phyloP scores from a whole-genome alignment of 2,113 vertebrate species.

The Nestor notabilis region DNA sequence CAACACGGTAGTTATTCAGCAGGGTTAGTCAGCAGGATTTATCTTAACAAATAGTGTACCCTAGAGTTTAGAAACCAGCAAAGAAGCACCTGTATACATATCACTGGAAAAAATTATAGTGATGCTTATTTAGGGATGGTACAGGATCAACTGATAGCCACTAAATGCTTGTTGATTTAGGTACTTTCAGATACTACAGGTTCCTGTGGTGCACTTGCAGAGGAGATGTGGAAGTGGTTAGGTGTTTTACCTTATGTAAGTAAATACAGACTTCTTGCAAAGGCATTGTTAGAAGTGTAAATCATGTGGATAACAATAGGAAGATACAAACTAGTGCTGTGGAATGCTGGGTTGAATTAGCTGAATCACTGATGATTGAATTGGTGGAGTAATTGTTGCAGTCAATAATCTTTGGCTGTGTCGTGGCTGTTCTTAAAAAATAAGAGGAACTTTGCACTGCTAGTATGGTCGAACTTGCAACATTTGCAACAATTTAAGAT shows the following conservation, averaged over 20 bases:
- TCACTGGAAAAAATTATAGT: neutral
- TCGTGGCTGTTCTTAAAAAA: neutral
- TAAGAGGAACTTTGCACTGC: neutral
- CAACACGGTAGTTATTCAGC: neutral
- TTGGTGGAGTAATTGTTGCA: neutral
- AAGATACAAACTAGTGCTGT: neutral
- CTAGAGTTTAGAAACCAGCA: neutral
- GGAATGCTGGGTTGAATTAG: neutral
- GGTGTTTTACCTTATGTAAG: neutral
- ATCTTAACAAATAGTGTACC: neutral
- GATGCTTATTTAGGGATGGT: neutral
- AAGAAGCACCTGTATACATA: neutral
- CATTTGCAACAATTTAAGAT: neutral
- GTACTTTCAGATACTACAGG: neutral
- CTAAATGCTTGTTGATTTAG: neutral
- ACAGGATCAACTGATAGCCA: neutral
- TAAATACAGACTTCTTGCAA: neutral
- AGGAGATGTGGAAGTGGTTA: neutral
- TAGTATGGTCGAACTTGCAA: neutral
- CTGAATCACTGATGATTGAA: neutral
- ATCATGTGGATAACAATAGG: neutral
- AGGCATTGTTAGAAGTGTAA: neutral
- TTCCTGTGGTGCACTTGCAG: neutral
- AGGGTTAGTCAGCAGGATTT: neutral
- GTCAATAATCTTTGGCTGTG: neutral